Base-by-base conservation (phyloP, 2,888 invertebrate species). In the Troides helena region DNA sequence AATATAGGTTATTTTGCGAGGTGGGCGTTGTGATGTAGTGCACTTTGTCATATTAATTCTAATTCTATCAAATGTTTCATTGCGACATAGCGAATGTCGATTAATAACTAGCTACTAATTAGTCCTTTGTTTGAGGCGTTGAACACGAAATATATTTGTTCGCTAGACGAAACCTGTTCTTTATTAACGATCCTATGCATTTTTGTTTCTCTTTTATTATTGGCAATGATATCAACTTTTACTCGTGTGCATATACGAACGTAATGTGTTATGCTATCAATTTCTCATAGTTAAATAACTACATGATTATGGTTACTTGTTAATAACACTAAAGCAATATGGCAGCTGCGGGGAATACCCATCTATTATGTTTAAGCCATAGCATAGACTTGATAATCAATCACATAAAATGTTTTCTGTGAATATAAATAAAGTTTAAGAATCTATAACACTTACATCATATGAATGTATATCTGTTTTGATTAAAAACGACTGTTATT, bases 91-190 rank as follows among this genome's bases (percentile, higher is more conserved):
- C 50, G 39, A 14, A 23, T 36, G 30, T 58, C 58, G 57, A 58
- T 67, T 25, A 50, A 65, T 43, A 66, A 56, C 58, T 46, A 17
- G 46, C 43, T 43, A 58, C 65, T 69, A 69, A 69, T 65, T 70
- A 66, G 39, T 59, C 62, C 69, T 70, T 70, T 66, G 66, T 70
- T 66, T 39, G 4, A 62, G 23, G 23, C 18, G 59, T 62, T 65
- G n/a, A 65, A 69, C 39, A 61, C 39, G n/a, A 43, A 61, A 67
- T 56, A 18, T 12, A 30, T 10, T 12, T 59, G 43, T 1, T 59
- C n/a, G n/a, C 46, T 58, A 67, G 66, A 62, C 66, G 23, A 59
- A 70, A 70, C 69, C 69, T 59, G 69, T 70, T 70, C 58, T 23
- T 17, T 62, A 25, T 46, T 4, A 25, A 57, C 62, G 57, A 65